Conservation (phyloP, 2,888 invertebrate genomes). For the Deilephila porcellus region DNA sequence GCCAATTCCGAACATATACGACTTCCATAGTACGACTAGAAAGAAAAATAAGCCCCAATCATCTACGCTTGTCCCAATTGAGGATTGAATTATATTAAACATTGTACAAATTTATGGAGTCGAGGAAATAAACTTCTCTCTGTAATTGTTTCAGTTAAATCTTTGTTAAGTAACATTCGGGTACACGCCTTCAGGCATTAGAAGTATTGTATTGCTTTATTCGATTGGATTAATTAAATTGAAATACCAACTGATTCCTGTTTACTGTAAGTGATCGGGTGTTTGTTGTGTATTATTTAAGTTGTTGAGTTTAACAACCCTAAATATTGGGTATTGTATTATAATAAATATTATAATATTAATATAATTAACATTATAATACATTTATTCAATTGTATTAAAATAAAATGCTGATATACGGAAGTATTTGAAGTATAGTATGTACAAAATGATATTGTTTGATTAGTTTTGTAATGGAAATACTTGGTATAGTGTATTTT, state of each 20-base stretch:
- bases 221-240: background rate
- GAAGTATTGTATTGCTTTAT: background rate
- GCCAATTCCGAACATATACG: too few relatives aligned
- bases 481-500: too few relatives aligned
- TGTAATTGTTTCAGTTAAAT: background rate
- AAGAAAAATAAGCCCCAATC: too few relatives aligned
- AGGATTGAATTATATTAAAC: too few relatives aligned
- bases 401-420: background rate
- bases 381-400: too few relatives aligned
- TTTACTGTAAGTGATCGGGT: too few relatives aligned
- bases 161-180: constrained; percentile 3
- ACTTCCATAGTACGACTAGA: too few relatives aligned
- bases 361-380: too few relatives aligned
- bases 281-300: background rate
- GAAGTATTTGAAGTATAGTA: too few relatives aligned
- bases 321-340: background rate
- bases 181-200: constrained; percentile 2
- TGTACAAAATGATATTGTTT: too few relatives aligned
- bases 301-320: background rate
- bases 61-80: too few relatives aligned
- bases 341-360: background rate
- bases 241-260: background rate
- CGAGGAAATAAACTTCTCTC: background rate
- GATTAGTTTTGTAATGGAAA: too few relatives aligned
- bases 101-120: background rate